Evolutionary conservation across 2,888 invertebrate species (phyloP).

Genomic region (Athripsodes cinereus): DNA sequence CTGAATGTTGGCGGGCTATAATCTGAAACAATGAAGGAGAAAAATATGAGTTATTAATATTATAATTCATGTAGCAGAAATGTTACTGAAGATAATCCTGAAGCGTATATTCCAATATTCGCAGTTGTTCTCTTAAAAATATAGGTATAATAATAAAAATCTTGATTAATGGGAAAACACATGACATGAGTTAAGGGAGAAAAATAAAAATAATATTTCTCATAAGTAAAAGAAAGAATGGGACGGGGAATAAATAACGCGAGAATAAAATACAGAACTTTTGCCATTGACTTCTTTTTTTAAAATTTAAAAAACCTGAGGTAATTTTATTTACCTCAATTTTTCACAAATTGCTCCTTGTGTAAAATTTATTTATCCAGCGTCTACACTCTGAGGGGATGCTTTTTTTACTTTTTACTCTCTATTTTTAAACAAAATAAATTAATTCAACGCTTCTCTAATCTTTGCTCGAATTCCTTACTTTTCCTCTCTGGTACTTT

Average conservation of each 20-base stretch:
- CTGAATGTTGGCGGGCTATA: no score
- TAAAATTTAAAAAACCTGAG: not conserved
- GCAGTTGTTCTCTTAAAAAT: no score
- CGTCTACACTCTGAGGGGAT: not conserved
- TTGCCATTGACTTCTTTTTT: not conserved
- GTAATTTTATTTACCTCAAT: conserved; percentile 1
- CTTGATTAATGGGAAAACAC: not conserved
- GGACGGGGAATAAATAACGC: not conserved
- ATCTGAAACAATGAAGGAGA: no score
- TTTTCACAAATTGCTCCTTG: not conserved
- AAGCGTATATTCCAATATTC: no score
- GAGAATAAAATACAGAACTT: not conserved
- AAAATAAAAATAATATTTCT: not conserved
- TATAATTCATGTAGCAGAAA: no score
- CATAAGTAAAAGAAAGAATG: not conserved
- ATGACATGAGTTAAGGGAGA: not conserved
- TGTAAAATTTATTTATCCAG: not conserved
- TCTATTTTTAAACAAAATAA: not conserved
- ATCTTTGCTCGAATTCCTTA: not conserved
- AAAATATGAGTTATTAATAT: no score
- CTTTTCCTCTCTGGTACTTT: no score
- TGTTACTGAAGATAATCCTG: no score
- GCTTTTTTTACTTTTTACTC: not conserved
- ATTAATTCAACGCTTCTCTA: not conserved
- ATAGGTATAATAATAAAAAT: no score